Base-by-base conservation (phyloP, 2,797 vertebrate species). In the Pseudotriccus pelzelni region DNA sequence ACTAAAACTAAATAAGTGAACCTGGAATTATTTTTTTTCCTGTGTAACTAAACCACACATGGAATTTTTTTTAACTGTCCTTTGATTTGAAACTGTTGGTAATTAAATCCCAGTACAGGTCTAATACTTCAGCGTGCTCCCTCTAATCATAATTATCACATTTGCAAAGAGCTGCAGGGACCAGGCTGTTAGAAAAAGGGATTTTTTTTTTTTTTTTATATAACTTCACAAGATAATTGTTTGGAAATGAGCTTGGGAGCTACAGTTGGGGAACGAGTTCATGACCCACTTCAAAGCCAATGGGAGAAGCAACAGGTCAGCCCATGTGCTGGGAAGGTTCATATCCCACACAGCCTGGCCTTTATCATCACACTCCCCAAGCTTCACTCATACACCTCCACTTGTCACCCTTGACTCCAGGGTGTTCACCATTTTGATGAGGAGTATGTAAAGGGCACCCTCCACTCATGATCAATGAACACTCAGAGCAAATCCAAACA, bases 51-150 rank as follows among this genome's bases (percentile, higher is more conserved):
- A 74, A 75, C 25, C 22, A 59, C 47, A 59, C 8, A 30, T 2
- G 10, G 50, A 81, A 49, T 44, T 30, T 80, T 84, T 88, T 88
- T 68, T 18, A 81, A 60, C 36, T 24, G 32, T 36, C 53, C 68
- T 92, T 91, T 94, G 75, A 84, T 95, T 92, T 94, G 83, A 87
- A 79, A 64, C 53, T 60, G 59, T 41, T 78, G 47, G 59, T 60
- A 95, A 79, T 89, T 94, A 81, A 84, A 64, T 84, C 36, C 63
- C 63, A 79, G 58, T 20, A 58, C 37, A 49, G 67, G 52, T 89
- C 62, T 86, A 72, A 41, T 62, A 68, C 43, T 90, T 89, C 69
- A 86, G 32, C 30, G 43, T 81, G 20, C 50, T 93, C 59, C 44
- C 37, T 95, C 75, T 89, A 69, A 89, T 90, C 55, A 44, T 43